These are phyloP conservation scores for Rhodinocichla rosea DNA, from an alignment of 2,113 vertebrate genomes.

Conservation along the genomic window DNA sequence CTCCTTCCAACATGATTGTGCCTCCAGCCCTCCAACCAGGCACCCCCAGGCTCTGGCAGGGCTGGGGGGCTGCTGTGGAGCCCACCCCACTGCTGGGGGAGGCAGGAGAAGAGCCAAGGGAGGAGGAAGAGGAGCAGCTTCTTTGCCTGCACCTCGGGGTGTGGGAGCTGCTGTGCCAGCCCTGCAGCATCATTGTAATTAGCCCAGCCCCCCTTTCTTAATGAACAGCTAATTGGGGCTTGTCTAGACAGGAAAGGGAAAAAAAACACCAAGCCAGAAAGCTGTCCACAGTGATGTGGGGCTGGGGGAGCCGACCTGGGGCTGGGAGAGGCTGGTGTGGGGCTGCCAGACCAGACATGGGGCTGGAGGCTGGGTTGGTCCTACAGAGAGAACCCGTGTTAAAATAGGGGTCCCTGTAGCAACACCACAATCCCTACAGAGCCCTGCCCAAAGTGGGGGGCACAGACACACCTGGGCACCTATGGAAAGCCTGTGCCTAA, in stretches of 20 bases:
- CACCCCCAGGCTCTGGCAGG: background rate
- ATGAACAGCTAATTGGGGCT: constrained; percentile 68
- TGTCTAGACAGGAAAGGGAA: constrained; percentile 74
- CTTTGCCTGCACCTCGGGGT: background rate
- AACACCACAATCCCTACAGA: background rate
- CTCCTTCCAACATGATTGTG: background rate
- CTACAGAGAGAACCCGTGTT: background rate
- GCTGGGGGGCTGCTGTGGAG: background rate
- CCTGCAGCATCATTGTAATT: constrained; percentile 46
- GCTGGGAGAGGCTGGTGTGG: background rate
- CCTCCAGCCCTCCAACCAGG: fast-evolving
- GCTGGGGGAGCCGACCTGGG: background rate
- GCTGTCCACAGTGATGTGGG: background rate
- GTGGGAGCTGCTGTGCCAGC: background rate
- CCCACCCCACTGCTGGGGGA: background rate
- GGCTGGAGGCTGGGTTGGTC: background rate
- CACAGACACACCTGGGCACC: background rate
- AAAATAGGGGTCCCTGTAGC: background rate
- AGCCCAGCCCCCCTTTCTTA: constrained; percentile 58
- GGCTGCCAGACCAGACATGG: background rate
- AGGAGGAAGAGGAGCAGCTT: background rate
- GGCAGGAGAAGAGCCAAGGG: background rate
- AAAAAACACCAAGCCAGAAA: background rate
- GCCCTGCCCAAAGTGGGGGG: background rate
- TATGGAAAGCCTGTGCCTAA: background rate